Conservation (phyloP, 2,797 vertebrate species). For the Myotis vivesi region DNA sequence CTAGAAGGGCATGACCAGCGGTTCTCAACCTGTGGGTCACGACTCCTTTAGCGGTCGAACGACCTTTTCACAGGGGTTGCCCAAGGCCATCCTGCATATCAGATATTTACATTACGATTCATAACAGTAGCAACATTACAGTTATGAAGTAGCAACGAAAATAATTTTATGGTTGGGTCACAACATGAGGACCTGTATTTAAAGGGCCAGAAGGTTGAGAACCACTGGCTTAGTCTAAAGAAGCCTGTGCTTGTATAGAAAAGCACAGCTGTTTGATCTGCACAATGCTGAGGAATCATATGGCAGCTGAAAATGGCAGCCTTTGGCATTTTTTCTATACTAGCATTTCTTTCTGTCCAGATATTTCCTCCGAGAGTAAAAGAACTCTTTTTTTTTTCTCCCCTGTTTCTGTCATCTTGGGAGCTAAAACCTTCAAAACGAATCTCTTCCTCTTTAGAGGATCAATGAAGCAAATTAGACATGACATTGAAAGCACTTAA, state of each 20-base stretch:
- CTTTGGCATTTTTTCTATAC: background rate
- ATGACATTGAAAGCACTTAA: background rate
- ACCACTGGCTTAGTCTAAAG: background rate
- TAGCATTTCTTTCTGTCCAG: background rate
- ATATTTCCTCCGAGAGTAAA: background rate
- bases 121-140: too few relatives aligned
- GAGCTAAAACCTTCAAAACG: background rate
- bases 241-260: background rate
- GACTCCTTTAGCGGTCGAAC: too few relatives aligned
- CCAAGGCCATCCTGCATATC: too few relatives aligned
- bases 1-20: background rate
- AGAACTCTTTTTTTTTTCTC: background rate
- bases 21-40: too few relatives aligned
- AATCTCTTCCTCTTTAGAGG: background rate
- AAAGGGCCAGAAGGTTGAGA: too few relatives aligned
- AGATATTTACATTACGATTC: too few relatives aligned
- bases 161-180: too few relatives aligned
- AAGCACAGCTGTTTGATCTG: background rate
- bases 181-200: too few relatives aligned
- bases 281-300: background rate
- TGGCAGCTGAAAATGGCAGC: background rate
- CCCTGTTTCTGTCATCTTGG: background rate
- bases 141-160: too few relatives aligned
- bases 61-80: too few relatives aligned
- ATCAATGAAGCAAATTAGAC: slow-evolving; percentile 33